phyloP scores from a whole-genome alignment of 2,113 vertebrate genomes.

The Mus musculus region DNA sequence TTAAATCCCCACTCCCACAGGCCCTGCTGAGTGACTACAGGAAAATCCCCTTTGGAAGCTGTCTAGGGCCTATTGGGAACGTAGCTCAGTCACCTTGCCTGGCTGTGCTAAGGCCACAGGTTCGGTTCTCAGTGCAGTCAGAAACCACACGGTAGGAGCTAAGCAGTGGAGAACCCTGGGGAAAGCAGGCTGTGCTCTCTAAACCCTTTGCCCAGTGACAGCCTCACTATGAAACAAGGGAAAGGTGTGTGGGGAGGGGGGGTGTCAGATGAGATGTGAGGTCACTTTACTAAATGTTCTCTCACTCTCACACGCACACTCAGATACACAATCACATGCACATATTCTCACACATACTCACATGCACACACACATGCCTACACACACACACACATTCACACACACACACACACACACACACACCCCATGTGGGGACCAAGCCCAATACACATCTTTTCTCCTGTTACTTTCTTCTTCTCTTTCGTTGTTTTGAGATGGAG shows the following conservation, averaged over 20 bases:
- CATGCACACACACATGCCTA: too few species aligned
- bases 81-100: not conserved
- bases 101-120: not conserved
- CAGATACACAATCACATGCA: not conserved
- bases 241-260: not conserved
- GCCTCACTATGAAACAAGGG: not conserved
- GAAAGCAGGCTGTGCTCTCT: not conserved
- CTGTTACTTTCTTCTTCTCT: not conserved
- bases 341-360: too few species aligned
- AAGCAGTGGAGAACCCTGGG: not conserved
- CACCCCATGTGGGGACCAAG: not conserved
- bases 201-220: not conserved
- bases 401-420: not conserved
- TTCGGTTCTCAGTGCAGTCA: not conserved
- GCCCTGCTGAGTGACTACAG: too few species aligned
- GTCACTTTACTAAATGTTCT: not conserved
- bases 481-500: not conserved
- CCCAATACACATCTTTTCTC: not conserved
- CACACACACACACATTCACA: too few species aligned
- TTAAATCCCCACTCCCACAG: not conserved
- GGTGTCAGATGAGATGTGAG: fast-evolving
- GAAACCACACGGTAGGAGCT: not conserved
- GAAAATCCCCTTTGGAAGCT: not conserved
- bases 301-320: not conserved
- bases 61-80: too few species aligned